phyloP scores from a whole-genome alignment of 1,140 invertebrate genomes.

The Philotrypesis tridentata region DNA sequence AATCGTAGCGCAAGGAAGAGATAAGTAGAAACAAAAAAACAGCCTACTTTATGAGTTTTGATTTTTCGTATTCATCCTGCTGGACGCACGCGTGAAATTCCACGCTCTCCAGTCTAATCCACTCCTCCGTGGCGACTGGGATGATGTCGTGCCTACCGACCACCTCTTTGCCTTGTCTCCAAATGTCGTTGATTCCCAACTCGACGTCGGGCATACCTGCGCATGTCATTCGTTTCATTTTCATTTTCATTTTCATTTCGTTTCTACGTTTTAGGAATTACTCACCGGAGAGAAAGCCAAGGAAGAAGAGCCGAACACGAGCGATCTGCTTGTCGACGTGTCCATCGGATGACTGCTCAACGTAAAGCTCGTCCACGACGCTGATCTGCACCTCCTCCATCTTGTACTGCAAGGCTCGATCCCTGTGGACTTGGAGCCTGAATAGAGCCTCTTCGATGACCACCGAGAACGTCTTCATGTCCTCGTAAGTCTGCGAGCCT shows the following conservation, averaged over 20 bases:
- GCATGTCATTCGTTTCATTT: too few species aligned
- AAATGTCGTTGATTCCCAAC: constrained; percentile 97
- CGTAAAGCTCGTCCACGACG: constrained; percentile 96
- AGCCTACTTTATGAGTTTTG: constrained; percentile 90
- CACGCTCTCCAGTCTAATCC: constrained; percentile 95
- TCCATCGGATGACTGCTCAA: constrained; percentile 92
- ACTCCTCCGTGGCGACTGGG: constrained; percentile 98
- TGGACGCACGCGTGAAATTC: constrained; percentile 97
- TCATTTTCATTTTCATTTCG: too few species aligned
- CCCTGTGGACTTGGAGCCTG: constrained; percentile 86
- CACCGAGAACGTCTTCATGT: constrained; percentile 92
- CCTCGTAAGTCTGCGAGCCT: constrained; percentile 90
- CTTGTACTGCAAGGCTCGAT: constrained; percentile 94
- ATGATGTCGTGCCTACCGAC: constrained; percentile 99
- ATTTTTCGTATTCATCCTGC: constrained; percentile 91
- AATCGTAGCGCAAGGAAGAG: constrained; percentile 2
- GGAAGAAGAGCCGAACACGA: constrained; percentile 94
- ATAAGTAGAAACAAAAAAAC: constrained; percentile 28
- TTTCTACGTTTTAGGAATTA: too few species aligned
- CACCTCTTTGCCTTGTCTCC: constrained; percentile 97
- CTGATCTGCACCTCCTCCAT: constrained; percentile 98
- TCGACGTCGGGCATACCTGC: constrained; percentile 96
- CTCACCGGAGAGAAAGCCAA: constrained; percentile 90
- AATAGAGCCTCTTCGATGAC: constrained; percentile 94
- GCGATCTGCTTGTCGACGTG: constrained; percentile 94